Evolutionary conservation across 2,797 vertebrate species (phyloP).

Genomic region (Psittacula echo): DNA sequence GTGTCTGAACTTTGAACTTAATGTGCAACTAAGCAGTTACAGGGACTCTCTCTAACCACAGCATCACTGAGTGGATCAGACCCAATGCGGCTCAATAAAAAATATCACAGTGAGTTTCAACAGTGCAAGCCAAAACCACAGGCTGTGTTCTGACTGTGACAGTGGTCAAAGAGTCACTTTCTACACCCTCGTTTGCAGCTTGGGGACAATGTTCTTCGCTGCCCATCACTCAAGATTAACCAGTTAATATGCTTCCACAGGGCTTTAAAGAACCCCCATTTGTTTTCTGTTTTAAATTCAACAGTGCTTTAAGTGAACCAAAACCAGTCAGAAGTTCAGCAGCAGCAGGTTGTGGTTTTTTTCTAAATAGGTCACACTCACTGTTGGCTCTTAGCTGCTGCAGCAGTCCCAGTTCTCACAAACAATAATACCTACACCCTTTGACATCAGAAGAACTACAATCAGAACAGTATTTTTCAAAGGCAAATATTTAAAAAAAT

Average conservation of each 20-base stretch:
- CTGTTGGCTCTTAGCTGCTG: neutral
- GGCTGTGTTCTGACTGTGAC: neutral
- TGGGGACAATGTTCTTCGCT: neutral
- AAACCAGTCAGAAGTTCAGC: neutral
- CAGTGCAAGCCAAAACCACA: neutral
- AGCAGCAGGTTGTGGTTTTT: neutral
- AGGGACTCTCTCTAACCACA: neutral
- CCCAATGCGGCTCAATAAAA: neutral
- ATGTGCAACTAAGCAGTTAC: neutral
- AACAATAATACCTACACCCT: neutral
- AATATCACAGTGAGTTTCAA: neutral
- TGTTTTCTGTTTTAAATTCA: conserved; percentile 10
- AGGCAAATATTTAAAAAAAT: neutral
- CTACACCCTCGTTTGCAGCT: neutral
- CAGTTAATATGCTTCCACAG: neutral
- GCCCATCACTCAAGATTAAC: neutral
- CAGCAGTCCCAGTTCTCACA: neutral
- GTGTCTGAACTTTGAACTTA: neutral
- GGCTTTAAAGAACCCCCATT: neutral
- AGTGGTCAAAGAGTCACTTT: neutral
- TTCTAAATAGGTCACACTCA: neutral
- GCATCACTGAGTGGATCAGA: neutral
- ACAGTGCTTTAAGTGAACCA: neutral
- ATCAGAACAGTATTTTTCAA: neutral
- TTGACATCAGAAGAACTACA: neutral